Conservation (phyloP, 2,888 invertebrate species). For the Drosophila birchii region DNA sequence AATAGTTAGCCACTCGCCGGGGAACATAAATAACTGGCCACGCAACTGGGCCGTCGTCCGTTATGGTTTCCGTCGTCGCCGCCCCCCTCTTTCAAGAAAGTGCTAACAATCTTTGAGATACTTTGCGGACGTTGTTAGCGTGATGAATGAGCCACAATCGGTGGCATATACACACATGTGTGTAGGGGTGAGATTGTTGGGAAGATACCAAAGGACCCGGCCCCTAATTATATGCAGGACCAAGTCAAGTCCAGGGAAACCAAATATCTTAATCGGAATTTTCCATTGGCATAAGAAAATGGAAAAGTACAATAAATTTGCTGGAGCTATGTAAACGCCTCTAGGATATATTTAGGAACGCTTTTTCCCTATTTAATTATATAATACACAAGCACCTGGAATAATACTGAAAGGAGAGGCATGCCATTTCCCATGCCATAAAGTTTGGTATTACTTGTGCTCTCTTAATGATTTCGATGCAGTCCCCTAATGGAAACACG, state of each 20-base stretch:
- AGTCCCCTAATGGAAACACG: constrained; percentile 24
- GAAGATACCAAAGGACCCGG: constrained; percentile 21
- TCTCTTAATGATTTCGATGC: constrained; percentile 29
- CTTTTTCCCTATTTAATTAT: neutral
- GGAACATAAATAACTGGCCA: constrained; percentile 75
- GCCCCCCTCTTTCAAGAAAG: constrained; percentile 46
- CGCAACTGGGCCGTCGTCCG: constrained; percentile 36
- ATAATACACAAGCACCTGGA: constrained; percentile 13
- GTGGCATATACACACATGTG: neutral
- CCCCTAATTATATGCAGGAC: constrained; percentile 72
- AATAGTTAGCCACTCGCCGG: constrained; percentile 68
- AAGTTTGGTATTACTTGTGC: constrained; percentile 15
- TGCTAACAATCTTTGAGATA: constrained; percentile 77
- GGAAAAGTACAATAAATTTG: neutral
- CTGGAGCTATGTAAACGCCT: neutral
- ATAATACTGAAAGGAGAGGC: neutral
- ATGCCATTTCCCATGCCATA: constrained; percentile 19
- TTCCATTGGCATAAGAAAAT: constrained; percentile 15
- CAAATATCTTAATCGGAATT: constrained; percentile 73
- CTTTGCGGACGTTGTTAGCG: constrained; percentile 63
- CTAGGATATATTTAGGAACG: too few relatives aligned
- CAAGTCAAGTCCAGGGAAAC: constrained; percentile 41
- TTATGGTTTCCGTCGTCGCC: constrained; percentile 20
- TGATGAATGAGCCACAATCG: constrained; percentile 57
- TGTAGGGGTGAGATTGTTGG: constrained; percentile 36